Base-by-base conservation (phyloP, 2,888 invertebrate genomes). In the Drosophila birchii region DNA sequence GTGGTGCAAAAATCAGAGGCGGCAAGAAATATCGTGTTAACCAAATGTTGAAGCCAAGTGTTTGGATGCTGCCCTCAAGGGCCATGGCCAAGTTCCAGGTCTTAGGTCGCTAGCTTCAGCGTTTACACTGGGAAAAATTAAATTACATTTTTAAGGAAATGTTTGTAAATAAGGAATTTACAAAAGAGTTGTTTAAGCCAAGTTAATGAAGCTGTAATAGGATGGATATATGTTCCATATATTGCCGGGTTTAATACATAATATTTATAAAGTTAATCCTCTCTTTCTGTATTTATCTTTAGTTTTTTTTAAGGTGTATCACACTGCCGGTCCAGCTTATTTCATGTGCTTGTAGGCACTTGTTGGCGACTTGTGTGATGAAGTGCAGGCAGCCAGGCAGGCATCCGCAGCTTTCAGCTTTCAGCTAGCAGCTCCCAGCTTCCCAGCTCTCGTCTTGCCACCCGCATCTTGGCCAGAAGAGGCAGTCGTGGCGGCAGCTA, bases 41-140 rank as follows among this genome's bases (percentile, higher is more conserved):
- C 86, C 88, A 78, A 84, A 84, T 84, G 89, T 73, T 84, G 59
- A 68, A 86, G 84, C 90, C 86, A 84, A 84, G 88, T 89, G 83
- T 54, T 74, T 86, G 89, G 88, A 75, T 87, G 88, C 81, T 89
- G 71, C 76, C 82, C 84, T 64, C 56, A 55, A 75, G 78, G 73
- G 61, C 57, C 58, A 80, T 51, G 72, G 71, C 29, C 71, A 54
- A 64, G 66, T 74, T 69, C 51, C 54, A 36, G 64, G 18, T 47
- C 55, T n/a, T 23, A 23, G 47, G 45, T 62, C 6, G 51, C 47
- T 43, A 36, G 51, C 14, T 6, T 7, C 43, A 32, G 32, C 26
- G 14, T n/a, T 26, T 43, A 43, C 62, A 61, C 61, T 23, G 1
- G 18, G 11, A 61, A 12, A 39, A 26, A 23, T 23, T 1, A 1